phyloP scores from a whole-genome alignment of 2,113 vertebrate species.

The Artemisiospiza belli region DNA sequence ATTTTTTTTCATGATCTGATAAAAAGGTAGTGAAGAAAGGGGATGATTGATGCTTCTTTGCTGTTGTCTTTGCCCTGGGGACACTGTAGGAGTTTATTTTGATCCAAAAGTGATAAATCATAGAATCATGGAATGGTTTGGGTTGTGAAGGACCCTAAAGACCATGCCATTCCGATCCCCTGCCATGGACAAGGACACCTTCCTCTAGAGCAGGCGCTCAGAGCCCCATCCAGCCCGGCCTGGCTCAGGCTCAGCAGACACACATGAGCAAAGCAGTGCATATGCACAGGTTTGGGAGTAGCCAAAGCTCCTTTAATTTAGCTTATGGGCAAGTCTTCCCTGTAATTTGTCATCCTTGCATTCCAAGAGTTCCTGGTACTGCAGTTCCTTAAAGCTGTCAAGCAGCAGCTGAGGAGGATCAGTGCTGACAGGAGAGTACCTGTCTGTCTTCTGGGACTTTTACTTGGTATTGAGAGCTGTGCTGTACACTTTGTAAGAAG shows the following conservation, averaged over 20 bases:
- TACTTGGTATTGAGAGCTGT: fast-evolving
- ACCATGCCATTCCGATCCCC: not conserved
- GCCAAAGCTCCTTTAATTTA: not conserved
- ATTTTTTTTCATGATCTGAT: not conserved
- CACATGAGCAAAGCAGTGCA: not conserved
- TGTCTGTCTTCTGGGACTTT: not conserved
- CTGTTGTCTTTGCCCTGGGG: not conserved
- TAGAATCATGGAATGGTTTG: not conserved
- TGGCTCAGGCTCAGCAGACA: not conserved
- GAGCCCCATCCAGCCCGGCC: not conserved
- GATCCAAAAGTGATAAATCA: not conserved
- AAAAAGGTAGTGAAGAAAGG: not conserved
- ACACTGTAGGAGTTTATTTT: not conserved
- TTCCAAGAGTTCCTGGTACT: not conserved
- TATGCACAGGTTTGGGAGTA: not conserved
- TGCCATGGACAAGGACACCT: not conserved
- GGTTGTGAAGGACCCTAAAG: not conserved
- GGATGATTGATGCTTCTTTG: not conserved
- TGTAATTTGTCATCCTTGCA: not conserved
- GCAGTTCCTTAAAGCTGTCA: not conserved
- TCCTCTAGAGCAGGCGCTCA: not conserved
- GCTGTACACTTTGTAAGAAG: not conserved
- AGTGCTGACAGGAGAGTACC: not conserved
- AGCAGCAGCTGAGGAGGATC: not conserved
- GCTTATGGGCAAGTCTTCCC: not conserved